A percentile compares a stretch with the other conserved stretches of the same genome.
phyloP scores from a whole-genome alignment of 1,140 invertebrate species.

The Drosophila arizonae region DNA sequence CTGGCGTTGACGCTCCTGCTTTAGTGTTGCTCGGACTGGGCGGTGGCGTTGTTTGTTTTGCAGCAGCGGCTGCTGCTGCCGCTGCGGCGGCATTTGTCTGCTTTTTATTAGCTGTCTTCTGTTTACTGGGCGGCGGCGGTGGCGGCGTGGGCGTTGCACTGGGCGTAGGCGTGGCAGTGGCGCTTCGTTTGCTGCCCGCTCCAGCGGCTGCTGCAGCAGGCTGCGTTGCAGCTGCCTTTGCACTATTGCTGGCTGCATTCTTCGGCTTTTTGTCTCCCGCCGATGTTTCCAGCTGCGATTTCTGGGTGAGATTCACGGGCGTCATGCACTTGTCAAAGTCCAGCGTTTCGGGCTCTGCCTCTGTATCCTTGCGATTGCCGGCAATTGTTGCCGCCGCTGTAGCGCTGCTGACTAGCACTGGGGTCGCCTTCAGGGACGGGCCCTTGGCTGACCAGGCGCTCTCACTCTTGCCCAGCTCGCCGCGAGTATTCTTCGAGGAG shows the following conservation, averaged over 20 bases:
- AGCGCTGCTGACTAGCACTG: constrained; percentile 59
- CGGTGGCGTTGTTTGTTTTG: constrained; percentile 8
- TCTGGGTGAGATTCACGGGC: constrained; percentile 72
- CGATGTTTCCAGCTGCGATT: constrained; percentile 31
- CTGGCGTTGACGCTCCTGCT: constrained; percentile 18
- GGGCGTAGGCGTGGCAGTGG: constrained; percentile 42
- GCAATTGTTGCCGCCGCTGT: constrained; percentile 27
- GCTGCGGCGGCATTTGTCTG: constrained; percentile 20
- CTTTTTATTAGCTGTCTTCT: constrained; percentile 49
- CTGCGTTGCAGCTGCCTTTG: constrained; percentile 22
- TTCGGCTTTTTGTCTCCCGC: constrained; percentile 56
- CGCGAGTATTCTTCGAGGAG: constrained; percentile 76
- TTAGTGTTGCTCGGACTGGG: constrained; percentile 15
- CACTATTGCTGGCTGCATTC: constrained; percentile 22
- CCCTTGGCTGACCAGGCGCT: constrained; percentile 81
- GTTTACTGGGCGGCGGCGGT: constrained; percentile 41
- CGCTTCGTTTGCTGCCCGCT: constrained; percentile 31
- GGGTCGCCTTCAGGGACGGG: constrained; percentile 76
- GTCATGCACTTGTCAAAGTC: constrained; percentile 61
- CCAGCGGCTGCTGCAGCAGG: constrained; percentile 4
- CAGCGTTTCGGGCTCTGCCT: constrained; percentile 32
- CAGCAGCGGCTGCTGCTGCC: neutral
- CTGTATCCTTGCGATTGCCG: constrained; percentile 21
- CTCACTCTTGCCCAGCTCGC: constrained; percentile 72
- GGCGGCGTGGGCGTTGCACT: constrained; percentile 34